These are phyloP conservation scores for Ceuthmochares aereus DNA, from an alignment of 2,113 vertebrate species.

Conservation along the genomic window DNA sequence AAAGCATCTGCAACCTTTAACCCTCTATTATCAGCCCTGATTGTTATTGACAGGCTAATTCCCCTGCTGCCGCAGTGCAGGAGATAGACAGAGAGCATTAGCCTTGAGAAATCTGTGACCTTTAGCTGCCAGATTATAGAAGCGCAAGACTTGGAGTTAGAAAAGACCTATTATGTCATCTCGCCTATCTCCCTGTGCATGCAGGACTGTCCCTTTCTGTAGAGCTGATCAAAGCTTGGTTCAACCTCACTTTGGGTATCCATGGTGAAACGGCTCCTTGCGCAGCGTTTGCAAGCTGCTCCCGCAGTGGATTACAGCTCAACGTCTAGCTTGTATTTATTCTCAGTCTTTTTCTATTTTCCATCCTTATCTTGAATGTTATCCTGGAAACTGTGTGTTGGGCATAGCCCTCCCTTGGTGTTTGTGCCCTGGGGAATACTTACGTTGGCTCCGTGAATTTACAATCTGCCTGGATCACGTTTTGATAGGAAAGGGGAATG, in stretches of 20 bases:
- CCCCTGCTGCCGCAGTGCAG: constrained; percentile 21
- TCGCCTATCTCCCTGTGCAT: background rate
- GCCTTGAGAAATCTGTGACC: constrained; percentile 70
- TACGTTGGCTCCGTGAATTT: background rate
- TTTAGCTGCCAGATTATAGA: constrained; percentile 55
- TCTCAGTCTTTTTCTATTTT: background rate
- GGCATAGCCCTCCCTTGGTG: background rate
- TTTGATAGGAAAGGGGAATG: background rate
- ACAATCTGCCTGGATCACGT: background rate
- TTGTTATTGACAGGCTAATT: constrained; percentile 67
- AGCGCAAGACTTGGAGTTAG: constrained; percentile 3
- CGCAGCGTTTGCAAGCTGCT: background rate
- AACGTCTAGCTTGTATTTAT: background rate
- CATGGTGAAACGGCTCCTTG: constrained; percentile 10
- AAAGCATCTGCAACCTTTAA: constrained; percentile 66
- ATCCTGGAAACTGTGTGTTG: background rate
- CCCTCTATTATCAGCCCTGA: constrained; percentile 61
- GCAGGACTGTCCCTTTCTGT: background rate
- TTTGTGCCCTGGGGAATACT: background rate
- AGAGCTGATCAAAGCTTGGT: constrained; percentile 27
- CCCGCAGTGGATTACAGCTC: background rate
- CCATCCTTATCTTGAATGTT: background rate
- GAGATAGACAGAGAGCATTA: constrained; percentile 51
- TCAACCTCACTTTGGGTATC: background rate
- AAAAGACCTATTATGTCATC: constrained; percentile 47